Evolutionary conservation across 2,113 vertebrate genomes (phyloP).

Genomic region (Notechis scutatus): DNA sequence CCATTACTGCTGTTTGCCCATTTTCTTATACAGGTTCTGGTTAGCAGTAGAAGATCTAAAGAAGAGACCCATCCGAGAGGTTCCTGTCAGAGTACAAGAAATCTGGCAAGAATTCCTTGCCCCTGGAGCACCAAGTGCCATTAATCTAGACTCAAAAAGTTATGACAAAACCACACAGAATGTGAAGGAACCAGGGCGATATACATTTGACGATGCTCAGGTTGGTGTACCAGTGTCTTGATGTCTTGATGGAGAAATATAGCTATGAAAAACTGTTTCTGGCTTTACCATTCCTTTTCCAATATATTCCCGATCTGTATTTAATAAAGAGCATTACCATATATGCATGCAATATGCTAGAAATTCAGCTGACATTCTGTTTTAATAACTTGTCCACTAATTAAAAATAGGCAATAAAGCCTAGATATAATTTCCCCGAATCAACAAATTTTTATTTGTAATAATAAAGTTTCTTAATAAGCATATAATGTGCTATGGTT

Average conservation of each 20-base stretch:
- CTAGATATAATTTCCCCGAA: background rate
- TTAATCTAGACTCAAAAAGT: conserved; percentile 96
- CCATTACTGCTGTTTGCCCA: conserved; percentile 10
- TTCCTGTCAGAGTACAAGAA: conserved; percentile 89
- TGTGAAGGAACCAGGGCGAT: conserved; percentile 91
- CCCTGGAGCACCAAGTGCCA: conserved; percentile 91
- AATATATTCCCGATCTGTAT: conserved; percentile 9
- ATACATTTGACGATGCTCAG: conserved; percentile 96
- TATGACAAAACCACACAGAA: conserved; percentile 96
- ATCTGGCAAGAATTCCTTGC: conserved; percentile 98
- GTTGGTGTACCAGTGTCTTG: conserved; percentile 61
- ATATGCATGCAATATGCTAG: background rate
- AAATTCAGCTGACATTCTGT: background rate
- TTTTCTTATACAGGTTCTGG: conserved; percentile 83
- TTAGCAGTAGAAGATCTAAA: conserved; percentile 94
- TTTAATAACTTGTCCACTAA: background rate
- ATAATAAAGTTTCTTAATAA: background rate
- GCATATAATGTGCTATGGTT: background rate
- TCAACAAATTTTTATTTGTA: background rate
- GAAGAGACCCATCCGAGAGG: conserved; percentile 90
- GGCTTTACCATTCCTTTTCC: background rate
- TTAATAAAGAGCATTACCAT: background rate
- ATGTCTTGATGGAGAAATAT: background rate
- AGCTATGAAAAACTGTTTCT: background rate
- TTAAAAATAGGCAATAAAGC: background rate